A percentile compares a stretch with the other conserved stretches of the same genome.
Evolutionary conservation across 1,140 invertebrate species (phyloP).

Genomic region (Acromyrmex heyeri): DNA sequence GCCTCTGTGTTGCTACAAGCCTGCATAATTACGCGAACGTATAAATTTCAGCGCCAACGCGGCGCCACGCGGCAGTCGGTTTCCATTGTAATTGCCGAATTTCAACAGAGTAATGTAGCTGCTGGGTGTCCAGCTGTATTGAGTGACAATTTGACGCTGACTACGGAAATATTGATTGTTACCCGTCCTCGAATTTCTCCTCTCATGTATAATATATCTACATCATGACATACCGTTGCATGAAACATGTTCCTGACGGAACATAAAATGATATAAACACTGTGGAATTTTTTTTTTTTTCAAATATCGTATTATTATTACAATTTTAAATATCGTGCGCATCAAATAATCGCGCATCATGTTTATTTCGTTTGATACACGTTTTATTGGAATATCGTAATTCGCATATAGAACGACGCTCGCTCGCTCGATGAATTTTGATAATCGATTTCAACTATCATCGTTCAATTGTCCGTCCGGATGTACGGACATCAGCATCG

Average conservation of each 20-base stretch:
- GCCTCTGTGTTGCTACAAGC: slow-evolving; percentile 5
- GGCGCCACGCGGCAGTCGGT: background rate
- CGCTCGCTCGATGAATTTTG: slow-evolving; percentile 36
- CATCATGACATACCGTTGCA: background rate
- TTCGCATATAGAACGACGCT: background rate
- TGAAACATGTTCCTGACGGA: too few species aligned
- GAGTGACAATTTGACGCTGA: slow-evolving; percentile 33
- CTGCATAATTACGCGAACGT: slow-evolving; percentile 51
- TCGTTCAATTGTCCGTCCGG: background rate
- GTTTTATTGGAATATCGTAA: background rate
- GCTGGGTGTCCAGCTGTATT: slow-evolving; percentile 9
- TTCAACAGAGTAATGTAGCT: slow-evolving; percentile 13
- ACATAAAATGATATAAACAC: too few species aligned
- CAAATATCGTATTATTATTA: background rate
- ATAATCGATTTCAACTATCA: slow-evolving; percentile 46
- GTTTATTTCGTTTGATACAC: background rate
- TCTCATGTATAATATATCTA: background rate
- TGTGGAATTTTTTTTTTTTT: background rate
- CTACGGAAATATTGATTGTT: slow-evolving; percentile 24
- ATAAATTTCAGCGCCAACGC: slow-evolving; percentile 51
- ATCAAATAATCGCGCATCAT: background rate
- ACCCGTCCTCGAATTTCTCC: background rate
- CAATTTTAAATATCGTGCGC: background rate
- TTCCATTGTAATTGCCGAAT: slow-evolving; percentile 41
- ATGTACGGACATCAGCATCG: slow-evolving; percentile 22